Evolutionary conservation across 2,888 invertebrate species (phyloP).

Genomic region (Synanthedon andrenaeformis): DNA sequence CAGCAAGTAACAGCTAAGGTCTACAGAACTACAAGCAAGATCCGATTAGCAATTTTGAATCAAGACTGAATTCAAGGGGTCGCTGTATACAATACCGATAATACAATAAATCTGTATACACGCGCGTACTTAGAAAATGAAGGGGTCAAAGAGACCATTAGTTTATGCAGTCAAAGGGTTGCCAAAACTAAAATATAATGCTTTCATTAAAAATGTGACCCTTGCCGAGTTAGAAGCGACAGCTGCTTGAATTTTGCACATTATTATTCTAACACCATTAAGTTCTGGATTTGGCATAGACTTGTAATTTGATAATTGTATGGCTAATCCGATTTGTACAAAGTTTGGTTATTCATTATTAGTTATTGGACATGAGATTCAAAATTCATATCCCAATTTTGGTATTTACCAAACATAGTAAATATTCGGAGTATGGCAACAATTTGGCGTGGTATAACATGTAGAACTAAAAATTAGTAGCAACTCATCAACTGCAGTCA

Average conservation of each 20-base stretch:
- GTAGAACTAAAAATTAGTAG: no score
- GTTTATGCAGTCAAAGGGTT: conserved; percentile 55
- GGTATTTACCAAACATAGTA: no score
- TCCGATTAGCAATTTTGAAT: conserved; percentile 7
- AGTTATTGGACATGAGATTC: no score
- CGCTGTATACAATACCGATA: conserved; percentile 19
- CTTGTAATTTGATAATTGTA: conserved; percentile 20
- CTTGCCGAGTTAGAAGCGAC: conserved; percentile 23
- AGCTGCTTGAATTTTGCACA: conserved; percentile 17
- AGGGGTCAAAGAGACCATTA: conserved; percentile 38
- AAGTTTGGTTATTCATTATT: no score
- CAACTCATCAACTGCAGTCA: no score
- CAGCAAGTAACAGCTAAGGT: not conserved
- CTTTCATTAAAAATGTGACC: conserved; percentile 44
- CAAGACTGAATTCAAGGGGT: conserved; percentile 10
- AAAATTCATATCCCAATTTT: no score
- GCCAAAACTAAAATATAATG: conserved; percentile 45
- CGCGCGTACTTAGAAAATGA: conserved; percentile 32
- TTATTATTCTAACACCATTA: conserved; percentile 50
- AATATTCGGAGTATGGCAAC: no score
- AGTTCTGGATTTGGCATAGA: conserved; percentile 15
- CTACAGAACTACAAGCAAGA: not conserved
- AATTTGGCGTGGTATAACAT: no score
- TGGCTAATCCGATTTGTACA: conserved; percentile 38
- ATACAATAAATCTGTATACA: conserved; percentile 13